Base-by-base conservation (phyloP, 2,113 vertebrate species). In the Morone chrysops region DNA sequence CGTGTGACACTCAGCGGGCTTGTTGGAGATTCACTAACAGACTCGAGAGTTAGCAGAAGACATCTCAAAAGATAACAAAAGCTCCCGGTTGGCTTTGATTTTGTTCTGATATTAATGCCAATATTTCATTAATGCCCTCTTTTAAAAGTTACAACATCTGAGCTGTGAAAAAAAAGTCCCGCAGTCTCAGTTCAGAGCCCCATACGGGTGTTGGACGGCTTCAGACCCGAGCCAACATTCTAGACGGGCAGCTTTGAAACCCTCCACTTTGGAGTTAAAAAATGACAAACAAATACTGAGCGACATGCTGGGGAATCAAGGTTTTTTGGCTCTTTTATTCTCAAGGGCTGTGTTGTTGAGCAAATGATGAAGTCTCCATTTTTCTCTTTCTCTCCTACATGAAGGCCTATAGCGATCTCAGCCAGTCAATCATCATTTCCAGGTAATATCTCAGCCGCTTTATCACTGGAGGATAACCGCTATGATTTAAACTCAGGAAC, bases 401-500 rank as follows among this genome's bases (percentile, higher is more conserved):
- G 40, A 78, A 51, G 62, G 18, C 22, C 51, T 22, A 3, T 3
- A 16, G 8, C 14, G 20, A 63, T 80, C 60, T 31, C 73, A 77
- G 54, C 56, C 87, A 87, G 86, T 91, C 89, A 89, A 78, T 92
- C 87, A 89, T 89, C 68, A 86, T 93, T 82, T 86, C 22, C 67
- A 67, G 66, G 70, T 87, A 89, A 89, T 87, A 82, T 62, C 72
- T 70, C 74, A 68, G 48, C 71, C 84, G 62, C 69, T 88, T 84
- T 62, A 81, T 87, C 68, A 79, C 76, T 60, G 71, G 31, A 78
- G 59, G 78, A 70, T 56, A 66, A 78, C 38, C 77, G 63, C 57
- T 66, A 60, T 47, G 82, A 86, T 68, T 87, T 84, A 75, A 84
- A 81, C 81, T 41, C 43, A 5, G 76, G 76, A 82, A 89, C 89